A percentile compares a stretch with the other conserved stretches of the same genome.
phyloP scores from a whole-genome alignment of 2,797 vertebrate genomes.

The Chaenodraco wilsoni region DNA sequence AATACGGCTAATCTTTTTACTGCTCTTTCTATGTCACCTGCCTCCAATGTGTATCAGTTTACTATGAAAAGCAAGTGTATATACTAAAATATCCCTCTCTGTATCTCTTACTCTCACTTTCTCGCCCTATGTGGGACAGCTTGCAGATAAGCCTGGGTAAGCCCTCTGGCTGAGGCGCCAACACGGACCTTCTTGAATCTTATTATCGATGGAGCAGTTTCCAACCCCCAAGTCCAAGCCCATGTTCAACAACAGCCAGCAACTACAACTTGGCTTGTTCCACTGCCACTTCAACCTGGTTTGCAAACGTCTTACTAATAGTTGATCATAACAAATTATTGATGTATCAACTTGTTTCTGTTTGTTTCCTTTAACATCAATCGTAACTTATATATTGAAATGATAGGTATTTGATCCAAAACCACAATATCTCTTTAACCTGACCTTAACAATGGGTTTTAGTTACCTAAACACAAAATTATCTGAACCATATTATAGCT shows the following conservation, averaged over 20 bases:
- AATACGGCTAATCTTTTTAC: not conserved
- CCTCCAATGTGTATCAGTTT: constrained; percentile 26
- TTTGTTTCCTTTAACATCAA: not conserved
- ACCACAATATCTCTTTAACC: not conserved
- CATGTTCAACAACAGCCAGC: constrained; percentile 32
- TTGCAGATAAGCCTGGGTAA: constrained; percentile 75
- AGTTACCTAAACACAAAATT: not conserved
- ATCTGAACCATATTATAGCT: not conserved
- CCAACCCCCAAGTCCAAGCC: constrained; percentile 53
- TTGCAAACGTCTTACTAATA: not conserved
- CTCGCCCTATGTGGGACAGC: constrained; percentile 52
- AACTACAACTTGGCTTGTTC: constrained; percentile 16
- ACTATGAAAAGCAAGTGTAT: constrained; percentile 25
- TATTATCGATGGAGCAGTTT: constrained; percentile 67
- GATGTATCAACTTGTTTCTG: not conserved
- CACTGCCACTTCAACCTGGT: constrained; percentile 1
- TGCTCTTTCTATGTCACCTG: not conserved
- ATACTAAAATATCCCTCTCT: constrained; percentile 14
- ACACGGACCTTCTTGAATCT: constrained; percentile 67
- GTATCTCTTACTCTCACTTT: not conserved
- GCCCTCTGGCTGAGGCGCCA: constrained; percentile 68
- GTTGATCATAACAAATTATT: not conserved
- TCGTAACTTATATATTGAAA: not conserved
- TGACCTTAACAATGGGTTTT: not conserved
- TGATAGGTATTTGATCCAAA: not conserved